Percentiles rank a stretch among this genome's conserved stretches.
Conservation (phyloP, 2,113 vertebrate species). For the Marmota monax region DNA sequence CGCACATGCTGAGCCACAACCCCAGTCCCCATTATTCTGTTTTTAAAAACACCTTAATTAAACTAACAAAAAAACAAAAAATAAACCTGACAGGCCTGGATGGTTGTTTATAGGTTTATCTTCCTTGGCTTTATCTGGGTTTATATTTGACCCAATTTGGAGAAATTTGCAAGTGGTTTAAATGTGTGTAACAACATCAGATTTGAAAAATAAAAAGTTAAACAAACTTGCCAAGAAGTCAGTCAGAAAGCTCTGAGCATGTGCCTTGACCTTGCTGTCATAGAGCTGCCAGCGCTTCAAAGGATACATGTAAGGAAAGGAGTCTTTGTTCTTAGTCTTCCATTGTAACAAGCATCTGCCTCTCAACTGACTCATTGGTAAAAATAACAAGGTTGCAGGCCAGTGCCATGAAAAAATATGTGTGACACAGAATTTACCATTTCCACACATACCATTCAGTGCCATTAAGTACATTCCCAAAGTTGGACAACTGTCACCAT, state of each 20-base stretch:
- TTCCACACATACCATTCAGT: not conserved
- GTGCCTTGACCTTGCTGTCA: not conserved
- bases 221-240: not conserved
- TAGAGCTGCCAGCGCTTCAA: not conserved
- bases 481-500: not conserved
- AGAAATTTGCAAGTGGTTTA: not conserved
- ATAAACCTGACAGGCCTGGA: not conserved
- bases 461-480: not conserved
- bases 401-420: not conserved
- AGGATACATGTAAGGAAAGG: not conserved
- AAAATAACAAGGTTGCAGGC: not conserved
- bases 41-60: slow-evolving; percentile 7
- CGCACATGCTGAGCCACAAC: too few species aligned
- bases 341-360: not conserved
- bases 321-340: not conserved
- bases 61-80: not conserved
- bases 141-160: not conserved
- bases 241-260: not conserved
- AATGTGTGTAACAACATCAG: not conserved
- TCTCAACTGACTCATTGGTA: not conserved
- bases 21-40: not conserved
- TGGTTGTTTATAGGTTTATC: not conserved
- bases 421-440: not conserved
- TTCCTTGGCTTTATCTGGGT: not conserved
- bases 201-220: slow-evolving; percentile 42